Evolutionary conservation across 2,797 vertebrate species (phyloP).

Genomic region (Oreochromis grahami): DNA sequence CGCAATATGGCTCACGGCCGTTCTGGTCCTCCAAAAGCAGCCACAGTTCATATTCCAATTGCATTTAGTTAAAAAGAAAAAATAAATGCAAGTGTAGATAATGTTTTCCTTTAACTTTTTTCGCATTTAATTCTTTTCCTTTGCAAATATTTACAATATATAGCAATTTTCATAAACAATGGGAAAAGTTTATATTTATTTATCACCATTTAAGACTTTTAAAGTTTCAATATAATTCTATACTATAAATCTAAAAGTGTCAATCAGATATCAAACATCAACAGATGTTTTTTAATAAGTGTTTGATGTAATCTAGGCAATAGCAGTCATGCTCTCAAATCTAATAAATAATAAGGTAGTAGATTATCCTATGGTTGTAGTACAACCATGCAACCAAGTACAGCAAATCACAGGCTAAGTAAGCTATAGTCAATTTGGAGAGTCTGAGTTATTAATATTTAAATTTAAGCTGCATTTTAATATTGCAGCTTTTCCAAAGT

Average conservation of each 20-base stretch:
- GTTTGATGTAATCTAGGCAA: background rate
- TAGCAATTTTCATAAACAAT: background rate
- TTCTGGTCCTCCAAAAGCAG: background rate
- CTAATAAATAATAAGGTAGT: background rate
- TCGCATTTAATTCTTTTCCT: background rate
- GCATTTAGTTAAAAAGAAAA: background rate
- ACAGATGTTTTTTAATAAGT: background rate
- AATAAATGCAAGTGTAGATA: background rate
- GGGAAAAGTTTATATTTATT: background rate
- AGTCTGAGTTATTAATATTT: background rate
- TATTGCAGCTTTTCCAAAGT: background rate
- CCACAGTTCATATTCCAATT: background rate
- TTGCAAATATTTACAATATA: background rate
- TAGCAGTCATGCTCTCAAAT: background rate
- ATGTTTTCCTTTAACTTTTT: background rate
- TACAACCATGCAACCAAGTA: background rate
- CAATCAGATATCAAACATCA: background rate
- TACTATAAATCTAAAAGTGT: background rate
- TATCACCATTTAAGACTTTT: background rate
- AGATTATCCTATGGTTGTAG: background rate
- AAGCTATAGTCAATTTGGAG: background rate
- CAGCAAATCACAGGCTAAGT: background rate
- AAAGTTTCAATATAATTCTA: background rate
- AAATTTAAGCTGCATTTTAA: background rate
- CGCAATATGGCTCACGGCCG: conserved; percentile 27